Evolutionary conservation across 2,888 invertebrate species (phyloP).

Genomic region (Eupeodes latifasciatus): DNA sequence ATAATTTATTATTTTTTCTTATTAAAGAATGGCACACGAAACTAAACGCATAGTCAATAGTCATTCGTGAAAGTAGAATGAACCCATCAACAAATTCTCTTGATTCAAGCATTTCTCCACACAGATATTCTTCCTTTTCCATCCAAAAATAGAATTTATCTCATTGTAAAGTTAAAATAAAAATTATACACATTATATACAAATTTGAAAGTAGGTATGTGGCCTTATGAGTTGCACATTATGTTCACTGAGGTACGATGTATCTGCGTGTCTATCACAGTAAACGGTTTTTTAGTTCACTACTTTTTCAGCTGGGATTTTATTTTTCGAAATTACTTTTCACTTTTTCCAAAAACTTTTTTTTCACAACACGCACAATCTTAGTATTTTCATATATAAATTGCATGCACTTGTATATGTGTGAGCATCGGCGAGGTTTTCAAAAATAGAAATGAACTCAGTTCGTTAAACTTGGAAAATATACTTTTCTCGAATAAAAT

Average conservation of each 20-base stretch:
- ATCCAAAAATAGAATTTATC: slow-evolving; percentile 65
- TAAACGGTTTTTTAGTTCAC: slow-evolving; percentile 4
- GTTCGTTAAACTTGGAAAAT: slow-evolving; percentile 83
- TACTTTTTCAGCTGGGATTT: slow-evolving; percentile 1
- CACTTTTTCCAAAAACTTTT: slow-evolving; percentile 48
- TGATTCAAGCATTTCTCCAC: slow-evolving; percentile 55
- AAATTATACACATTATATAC: not conserved
- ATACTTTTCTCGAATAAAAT: slow-evolving; percentile 54
- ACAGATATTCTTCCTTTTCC: slow-evolving; percentile 28
- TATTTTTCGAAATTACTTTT: slow-evolving; percentile 29
- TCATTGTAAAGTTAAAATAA: slow-evolving; percentile 36
- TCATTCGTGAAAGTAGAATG: slow-evolving; percentile 59
- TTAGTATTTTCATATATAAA: slow-evolving; percentile 51
- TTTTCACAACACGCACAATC: slow-evolving; percentile 40
- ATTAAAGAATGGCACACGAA: slow-evolving; percentile 55
- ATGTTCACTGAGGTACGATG: slow-evolving; percentile 40
- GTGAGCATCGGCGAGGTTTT: slow-evolving; percentile 77
- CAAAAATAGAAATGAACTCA: slow-evolving; percentile 85
- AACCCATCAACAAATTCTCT: slow-evolving; percentile 66
- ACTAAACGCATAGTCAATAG: slow-evolving; percentile 59
- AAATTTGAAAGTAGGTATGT: slow-evolving; percentile 1
- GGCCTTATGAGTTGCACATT: slow-evolving; percentile 26
- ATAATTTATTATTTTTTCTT: slow-evolving; percentile 33
- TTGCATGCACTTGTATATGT: slow-evolving; percentile 61
- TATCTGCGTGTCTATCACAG: slow-evolving; percentile 5